These are phyloP conservation scores for Caenorhabditis uteleia DNA, from an alignment of 2,888 invertebrate species.

Conservation along the genomic window DNA sequence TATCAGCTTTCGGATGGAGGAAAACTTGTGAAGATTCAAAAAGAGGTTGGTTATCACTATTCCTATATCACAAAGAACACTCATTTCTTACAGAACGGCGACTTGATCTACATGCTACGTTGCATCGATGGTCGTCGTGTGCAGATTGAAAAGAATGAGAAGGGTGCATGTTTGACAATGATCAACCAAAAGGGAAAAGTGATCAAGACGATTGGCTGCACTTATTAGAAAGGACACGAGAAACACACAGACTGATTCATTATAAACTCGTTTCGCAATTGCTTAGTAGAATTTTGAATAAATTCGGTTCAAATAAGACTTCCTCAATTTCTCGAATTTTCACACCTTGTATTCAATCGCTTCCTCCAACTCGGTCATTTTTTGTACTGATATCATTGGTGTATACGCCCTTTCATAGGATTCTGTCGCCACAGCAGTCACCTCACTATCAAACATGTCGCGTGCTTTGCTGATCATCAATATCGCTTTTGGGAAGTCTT, in stretches of 20 bases:
- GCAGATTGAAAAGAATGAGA: slow-evolving; percentile 16
- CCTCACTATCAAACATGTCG: slow-evolving; percentile 90
- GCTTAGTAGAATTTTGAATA: too few relatives aligned
- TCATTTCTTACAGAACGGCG: slow-evolving; percentile 8
- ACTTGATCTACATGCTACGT: slow-evolving; percentile 27
- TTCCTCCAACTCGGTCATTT: slow-evolving; percentile 95
- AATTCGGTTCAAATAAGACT: too few relatives aligned
- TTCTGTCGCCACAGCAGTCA: slow-evolving; percentile 94
- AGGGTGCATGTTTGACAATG: slow-evolving; percentile 15
- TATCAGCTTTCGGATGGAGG: slow-evolving; percentile 21
- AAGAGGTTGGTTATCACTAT: too few relatives aligned
- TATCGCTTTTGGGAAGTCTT: slow-evolving; percentile 68
- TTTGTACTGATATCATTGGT: slow-evolving; percentile 90
- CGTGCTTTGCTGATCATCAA: slow-evolving; percentile 87
- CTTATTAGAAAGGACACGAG: too few relatives aligned
- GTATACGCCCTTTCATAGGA: slow-evolving; percentile 85
- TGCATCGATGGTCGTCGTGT: slow-evolving; percentile 34
- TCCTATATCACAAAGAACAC: too few relatives aligned
- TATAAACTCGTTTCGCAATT: too few relatives aligned
- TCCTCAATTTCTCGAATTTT: too few relatives aligned
- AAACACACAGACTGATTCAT: too few relatives aligned
- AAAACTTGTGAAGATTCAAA: slow-evolving; percentile 25
- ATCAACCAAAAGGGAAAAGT: slow-evolving; percentile 15
- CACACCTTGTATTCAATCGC: slow-evolving; percentile 84
- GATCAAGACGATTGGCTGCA: slow-evolving; percentile 19